phyloP scores from a whole-genome alignment of 1,140 invertebrate genomes.

The Scaptomyza montana region DNA sequence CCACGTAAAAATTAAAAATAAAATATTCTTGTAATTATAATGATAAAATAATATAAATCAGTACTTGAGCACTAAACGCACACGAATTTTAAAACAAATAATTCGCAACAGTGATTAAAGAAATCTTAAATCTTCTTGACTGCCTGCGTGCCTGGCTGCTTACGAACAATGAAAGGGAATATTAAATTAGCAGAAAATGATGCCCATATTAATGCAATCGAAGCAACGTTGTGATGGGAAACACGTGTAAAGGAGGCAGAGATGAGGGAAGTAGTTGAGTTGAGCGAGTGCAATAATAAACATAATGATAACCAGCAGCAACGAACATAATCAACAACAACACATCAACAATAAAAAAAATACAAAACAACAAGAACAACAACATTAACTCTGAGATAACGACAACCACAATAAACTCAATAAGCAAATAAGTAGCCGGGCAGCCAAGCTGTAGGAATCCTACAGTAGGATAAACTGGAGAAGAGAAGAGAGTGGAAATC shows the following conservation, averaged over 20 bases:
- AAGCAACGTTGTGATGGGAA: neutral
- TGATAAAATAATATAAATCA: no score
- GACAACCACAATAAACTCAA: constrained; percentile 69
- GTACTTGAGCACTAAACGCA: no score
- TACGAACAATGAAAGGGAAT: constrained; percentile 34
- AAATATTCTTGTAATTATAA: no score
- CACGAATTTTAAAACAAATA: no score
- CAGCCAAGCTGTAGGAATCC: neutral
- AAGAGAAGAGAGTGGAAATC: neutral
- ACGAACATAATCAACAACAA: constrained; percentile 24
- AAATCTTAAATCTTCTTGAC: no score
- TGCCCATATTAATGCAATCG: constrained; percentile 46
- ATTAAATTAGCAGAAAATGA: constrained; percentile 59
- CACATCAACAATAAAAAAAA: constrained; percentile 1
- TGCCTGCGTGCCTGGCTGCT: no score
- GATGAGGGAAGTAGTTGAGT: neutral
- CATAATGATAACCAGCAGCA: constrained; percentile 65
- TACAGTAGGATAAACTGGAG: neutral
- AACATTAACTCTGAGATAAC: constrained; percentile 40
- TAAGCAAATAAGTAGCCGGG: constrained; percentile 59
- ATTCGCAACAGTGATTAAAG: no score
- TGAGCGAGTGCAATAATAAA: constrained; percentile 54
- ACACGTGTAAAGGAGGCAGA: neutral
- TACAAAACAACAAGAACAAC: neutral
- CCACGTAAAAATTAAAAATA: no score